Percentiles rank a stretch among this genome's conserved stretches.
These are phyloP conservation scores for Lithophane socia DNA, from an alignment of 2,888 invertebrate genomes.

Conservation along the genomic window DNA sequence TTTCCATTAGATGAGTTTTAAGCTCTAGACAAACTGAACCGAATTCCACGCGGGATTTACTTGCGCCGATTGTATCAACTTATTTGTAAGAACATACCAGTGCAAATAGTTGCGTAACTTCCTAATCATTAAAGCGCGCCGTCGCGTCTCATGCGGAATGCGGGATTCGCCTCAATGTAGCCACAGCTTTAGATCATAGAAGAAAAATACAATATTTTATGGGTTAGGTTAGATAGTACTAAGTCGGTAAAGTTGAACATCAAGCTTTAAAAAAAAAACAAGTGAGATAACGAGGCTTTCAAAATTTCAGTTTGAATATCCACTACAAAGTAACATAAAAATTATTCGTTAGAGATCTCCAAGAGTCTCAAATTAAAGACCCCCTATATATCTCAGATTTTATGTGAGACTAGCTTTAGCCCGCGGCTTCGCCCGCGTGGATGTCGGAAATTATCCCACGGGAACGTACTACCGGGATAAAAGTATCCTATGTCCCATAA, in stretches of 20 bases:
- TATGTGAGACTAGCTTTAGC: too few species aligned
- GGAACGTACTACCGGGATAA: too few species aligned
- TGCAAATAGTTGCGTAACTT: not conserved
- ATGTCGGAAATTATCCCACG: too few species aligned
- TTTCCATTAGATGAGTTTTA: conserved; percentile 1
- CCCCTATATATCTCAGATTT: too few species aligned
- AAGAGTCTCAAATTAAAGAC: not conserved
- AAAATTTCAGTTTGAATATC: not conserved
- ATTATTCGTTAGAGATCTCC: not conserved
- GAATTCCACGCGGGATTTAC: not conserved
- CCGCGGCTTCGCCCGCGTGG: too few species aligned
- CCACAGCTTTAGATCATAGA: not conserved
- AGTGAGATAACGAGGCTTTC: not conserved
- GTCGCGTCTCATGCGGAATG: not conserved
- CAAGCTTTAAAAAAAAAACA: not conserved
- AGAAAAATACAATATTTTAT: not conserved
- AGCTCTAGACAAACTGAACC: not conserved
- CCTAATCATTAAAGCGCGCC: not conserved
- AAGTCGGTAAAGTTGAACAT: not conserved
- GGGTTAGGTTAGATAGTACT: not conserved
- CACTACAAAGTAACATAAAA: not conserved
- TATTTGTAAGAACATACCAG: not conserved
- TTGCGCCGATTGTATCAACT: not conserved
- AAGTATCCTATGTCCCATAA: too few species aligned
- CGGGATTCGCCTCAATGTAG: not conserved